These are phyloP conservation scores for Amblyornis subalaris DNA, from an alignment of 2,113 vertebrate genomes.

Conservation along the genomic window DNA sequence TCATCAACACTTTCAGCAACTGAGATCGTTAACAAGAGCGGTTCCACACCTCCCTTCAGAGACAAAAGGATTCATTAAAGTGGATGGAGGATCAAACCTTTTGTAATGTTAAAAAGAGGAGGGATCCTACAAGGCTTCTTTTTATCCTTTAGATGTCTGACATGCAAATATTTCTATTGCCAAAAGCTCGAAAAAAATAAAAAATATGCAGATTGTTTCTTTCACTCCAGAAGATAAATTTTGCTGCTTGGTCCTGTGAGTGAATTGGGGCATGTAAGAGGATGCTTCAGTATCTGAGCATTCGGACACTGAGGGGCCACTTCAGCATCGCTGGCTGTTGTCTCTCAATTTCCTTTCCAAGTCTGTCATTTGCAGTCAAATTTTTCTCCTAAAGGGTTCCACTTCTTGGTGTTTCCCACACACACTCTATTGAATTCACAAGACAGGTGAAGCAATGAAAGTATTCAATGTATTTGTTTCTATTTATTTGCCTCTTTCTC, in stretches of 20 bases:
- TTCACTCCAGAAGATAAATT: constrained; percentile 64
- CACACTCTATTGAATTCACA: background rate
- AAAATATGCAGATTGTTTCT: background rate
- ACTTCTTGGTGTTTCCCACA: background rate
- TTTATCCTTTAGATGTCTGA: background rate
- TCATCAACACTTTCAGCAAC: background rate
- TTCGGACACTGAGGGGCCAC: background rate
- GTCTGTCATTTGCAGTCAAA: background rate
- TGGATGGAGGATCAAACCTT: background rate
- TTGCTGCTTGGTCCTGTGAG: constrained; percentile 54
- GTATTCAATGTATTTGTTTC: background rate
- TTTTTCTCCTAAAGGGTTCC: background rate
- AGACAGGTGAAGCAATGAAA: background rate
- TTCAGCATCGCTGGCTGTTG: background rate
- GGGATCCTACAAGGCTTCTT: background rate
- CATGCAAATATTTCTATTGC: constrained; percentile 12
- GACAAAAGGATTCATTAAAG: background rate
- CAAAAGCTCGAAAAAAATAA: background rate
- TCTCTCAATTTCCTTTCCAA: background rate
- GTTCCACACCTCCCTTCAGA: background rate
- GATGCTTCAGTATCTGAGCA: constrained; percentile 32
- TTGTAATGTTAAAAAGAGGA: background rate
- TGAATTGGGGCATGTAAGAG: constrained; percentile 53
- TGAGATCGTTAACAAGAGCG: background rate
- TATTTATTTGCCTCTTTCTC: background rate